Evolutionary conservation across 2,797 vertebrate genomes (phyloP).

Genomic region (Phoxinus dragarum): DNA sequence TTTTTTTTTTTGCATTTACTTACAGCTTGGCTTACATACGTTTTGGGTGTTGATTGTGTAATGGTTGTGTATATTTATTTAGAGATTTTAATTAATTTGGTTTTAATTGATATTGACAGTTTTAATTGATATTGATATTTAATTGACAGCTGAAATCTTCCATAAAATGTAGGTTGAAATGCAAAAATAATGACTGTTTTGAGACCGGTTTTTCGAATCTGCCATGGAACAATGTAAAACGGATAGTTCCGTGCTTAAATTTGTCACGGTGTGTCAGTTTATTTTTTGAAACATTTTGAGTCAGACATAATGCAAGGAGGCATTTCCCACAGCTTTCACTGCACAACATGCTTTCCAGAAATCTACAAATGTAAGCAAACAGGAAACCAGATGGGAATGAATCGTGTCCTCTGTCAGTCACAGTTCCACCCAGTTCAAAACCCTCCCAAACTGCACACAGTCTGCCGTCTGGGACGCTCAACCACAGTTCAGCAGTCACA

Average conservation of each 20-base stretch:
- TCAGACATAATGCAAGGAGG: background rate
- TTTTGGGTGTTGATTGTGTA: background rate
- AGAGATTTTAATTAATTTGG: background rate
- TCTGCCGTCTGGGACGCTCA: conserved; percentile 52
- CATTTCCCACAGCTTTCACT: background rate
- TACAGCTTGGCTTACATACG: background rate
- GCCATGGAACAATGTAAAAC: background rate
- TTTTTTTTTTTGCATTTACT: background rate
- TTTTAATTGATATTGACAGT: background rate
- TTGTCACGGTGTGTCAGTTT: background rate
- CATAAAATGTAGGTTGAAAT: background rate
- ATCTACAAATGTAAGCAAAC: conserved; percentile 35
- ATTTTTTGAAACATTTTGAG: conserved; percentile 15
- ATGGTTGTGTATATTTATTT: background rate
- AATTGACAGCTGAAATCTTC: background rate
- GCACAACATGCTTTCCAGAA: conserved; percentile 3
- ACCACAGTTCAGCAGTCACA: conserved; percentile 55
- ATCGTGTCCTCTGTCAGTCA: conserved; percentile 16
- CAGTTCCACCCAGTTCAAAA: conserved; percentile 16
- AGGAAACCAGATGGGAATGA: conserved; percentile 13
- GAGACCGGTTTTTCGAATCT: conserved; percentile 1
- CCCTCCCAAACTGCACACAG: conserved; percentile 19
- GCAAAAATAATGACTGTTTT: background rate
- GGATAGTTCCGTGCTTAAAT: background rate
- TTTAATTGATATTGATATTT: background rate